Evolutionary conservation across 2,113 vertebrate genomes (phyloP).

Genomic region (Scatophagus argus): DNA sequence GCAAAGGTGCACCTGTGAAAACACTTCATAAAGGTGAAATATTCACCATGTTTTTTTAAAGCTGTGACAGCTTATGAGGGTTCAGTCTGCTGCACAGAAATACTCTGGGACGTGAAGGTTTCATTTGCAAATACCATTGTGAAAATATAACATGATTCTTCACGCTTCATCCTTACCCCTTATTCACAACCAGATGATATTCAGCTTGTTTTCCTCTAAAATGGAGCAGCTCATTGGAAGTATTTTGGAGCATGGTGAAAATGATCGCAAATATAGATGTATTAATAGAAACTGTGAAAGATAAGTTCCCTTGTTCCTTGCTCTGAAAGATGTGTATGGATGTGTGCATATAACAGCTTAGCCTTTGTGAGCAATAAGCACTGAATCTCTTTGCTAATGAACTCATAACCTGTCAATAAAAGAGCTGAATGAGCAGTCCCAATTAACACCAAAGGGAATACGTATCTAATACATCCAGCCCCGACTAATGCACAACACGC

Average conservation of each 20-base stretch:
- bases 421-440: conserved; percentile 42
- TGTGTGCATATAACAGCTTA: conserved; percentile 10
- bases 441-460: conserved; percentile 68
- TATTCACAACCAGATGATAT: conserved; percentile 5
- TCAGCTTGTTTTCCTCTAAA: background rate
- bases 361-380: conserved; percentile 10
- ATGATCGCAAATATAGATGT: conserved; percentile 3
- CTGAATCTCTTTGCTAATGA: conserved; percentile 57
- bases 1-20: conserved; percentile 8
- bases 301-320: conserved; percentile 16
- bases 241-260: background rate
- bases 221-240: conserved; percentile 1
- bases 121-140: conserved; percentile 29
- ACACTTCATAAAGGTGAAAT: conserved; percentile 3
- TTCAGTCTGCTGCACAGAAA: conserved; percentile 11
- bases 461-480: conserved; percentile 50
- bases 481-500: conserved; percentile 48
- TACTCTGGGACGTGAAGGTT: conserved; percentile 14
- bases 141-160: conserved; percentile 19
- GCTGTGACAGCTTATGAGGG: background rate
- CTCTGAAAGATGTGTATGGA: conserved; percentile 30
- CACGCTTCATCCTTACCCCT: conserved; percentile 11
- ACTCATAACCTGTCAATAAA: conserved; percentile 69
- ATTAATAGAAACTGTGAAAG: conserved; percentile 3
- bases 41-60: conserved; percentile 11